Percentiles rank a stretch among this genome's conserved stretches.
phyloP scores from a whole-genome alignment of 2,888 invertebrate species.

The Epinotia ramella region DNA sequence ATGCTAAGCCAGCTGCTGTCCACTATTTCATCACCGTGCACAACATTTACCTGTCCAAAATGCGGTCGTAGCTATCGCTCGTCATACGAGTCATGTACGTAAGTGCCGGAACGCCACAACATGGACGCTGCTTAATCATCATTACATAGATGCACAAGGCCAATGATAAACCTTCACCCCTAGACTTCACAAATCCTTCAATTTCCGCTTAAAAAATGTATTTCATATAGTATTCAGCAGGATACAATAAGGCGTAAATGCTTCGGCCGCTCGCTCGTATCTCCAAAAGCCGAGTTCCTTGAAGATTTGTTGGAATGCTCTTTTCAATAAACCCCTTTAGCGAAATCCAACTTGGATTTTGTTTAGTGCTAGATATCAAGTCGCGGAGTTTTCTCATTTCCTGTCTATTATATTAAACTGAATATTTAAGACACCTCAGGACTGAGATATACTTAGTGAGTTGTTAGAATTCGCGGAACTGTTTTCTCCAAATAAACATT shows the following conservation, averaged over 20 bases:
- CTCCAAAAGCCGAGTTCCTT: conserved; percentile 1
- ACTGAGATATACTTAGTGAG: too few relatives aligned
- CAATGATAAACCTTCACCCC: background rate
- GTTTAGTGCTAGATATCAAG: background rate
- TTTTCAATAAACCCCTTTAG: conserved; percentile 27
- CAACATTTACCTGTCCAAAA: too few relatives aligned
- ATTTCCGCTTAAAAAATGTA: background rate
- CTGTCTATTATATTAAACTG: background rate
- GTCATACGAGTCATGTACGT: too few relatives aligned
- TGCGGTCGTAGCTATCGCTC: too few relatives aligned
- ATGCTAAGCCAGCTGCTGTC: too few relatives aligned
- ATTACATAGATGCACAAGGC: background rate
- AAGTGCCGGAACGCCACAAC: too few relatives aligned
- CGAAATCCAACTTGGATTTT: conserved; percentile 6
- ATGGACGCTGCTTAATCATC: too few relatives aligned
- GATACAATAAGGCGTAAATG: background rate
- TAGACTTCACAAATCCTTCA: background rate
- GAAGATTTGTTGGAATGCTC: conserved; percentile 19
- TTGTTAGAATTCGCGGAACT: too few relatives aligned
- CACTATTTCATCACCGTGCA: too few relatives aligned
- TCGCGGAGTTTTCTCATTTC: background rate
- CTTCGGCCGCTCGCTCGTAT: background rate
- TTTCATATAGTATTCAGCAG: conserved; percentile 3
- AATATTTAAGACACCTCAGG: background rate
- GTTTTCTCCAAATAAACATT: too few relatives aligned